phyloP scores from a whole-genome alignment of 2,888 invertebrate species.

The Eupithecia exiguata region DNA sequence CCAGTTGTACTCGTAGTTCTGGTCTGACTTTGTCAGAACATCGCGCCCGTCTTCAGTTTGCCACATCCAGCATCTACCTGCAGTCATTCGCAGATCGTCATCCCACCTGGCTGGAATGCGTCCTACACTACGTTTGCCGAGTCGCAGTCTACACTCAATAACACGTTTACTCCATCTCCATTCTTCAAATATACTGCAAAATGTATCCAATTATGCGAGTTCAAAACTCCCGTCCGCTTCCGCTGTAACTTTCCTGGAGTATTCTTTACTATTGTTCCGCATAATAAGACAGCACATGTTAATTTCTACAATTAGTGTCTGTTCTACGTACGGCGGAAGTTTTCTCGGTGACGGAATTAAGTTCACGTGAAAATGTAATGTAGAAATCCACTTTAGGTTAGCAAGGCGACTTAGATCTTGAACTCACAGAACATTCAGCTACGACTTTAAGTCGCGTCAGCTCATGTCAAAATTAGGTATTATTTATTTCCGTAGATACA shows the following conservation, averaged over 20 bases:
- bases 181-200: not conserved
- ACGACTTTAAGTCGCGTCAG: too few species aligned
- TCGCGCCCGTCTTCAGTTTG: too few species aligned
- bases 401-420: not conserved
- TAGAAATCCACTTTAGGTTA: not conserved
- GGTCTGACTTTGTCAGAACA: too few species aligned
- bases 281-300: conserved; percentile 14
- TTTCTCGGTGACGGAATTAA: not conserved
- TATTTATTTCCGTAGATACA: too few species aligned
- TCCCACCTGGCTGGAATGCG: too few species aligned
- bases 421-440: not conserved
- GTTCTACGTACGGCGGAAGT: not conserved
- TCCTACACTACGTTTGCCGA: too few species aligned
- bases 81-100: too few species aligned
- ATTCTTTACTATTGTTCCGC: not conserved
- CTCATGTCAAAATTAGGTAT: too few species aligned
- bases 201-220: not conserved
- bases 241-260: not conserved
- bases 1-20: too few species aligned
- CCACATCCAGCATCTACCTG: too few species aligned
- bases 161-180: too few species aligned
- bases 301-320: not conserved
- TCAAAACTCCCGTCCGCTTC: not conserved
- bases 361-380: not conserved
- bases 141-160: too few species aligned